These are phyloP conservation scores for Graphium colonna DNA, from an alignment of 2,888 invertebrate species.

Conservation along the genomic window DNA sequence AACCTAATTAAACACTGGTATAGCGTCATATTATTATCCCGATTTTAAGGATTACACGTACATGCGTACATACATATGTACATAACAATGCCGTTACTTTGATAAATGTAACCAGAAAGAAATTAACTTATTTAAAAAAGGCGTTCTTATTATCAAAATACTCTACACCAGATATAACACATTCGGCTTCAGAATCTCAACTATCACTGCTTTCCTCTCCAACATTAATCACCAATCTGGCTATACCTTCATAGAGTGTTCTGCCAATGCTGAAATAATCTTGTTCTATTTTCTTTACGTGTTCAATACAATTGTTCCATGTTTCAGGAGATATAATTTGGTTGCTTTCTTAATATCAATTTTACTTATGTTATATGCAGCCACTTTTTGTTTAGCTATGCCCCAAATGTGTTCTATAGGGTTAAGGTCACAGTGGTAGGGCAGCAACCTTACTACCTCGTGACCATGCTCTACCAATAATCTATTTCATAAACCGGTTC, in stretches of 20 bases:
- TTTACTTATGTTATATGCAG: conserved; percentile 22
- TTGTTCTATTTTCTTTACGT: background rate
- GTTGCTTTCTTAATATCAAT: background rate
- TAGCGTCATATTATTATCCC: too few species aligned
- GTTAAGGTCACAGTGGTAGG: background rate
- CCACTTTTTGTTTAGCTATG: conserved; percentile 23
- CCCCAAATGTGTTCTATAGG: conserved; percentile 3
- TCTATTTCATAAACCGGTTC: conserved; percentile 29
- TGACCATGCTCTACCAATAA: conserved; percentile 20
- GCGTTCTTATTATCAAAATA: too few species aligned
- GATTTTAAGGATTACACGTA: too few species aligned
- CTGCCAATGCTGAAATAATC: background rate
- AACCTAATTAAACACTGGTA: too few species aligned
- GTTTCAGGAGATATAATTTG: background rate
- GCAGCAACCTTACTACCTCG: background rate
- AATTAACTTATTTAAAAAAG: too few species aligned
- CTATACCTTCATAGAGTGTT: background rate
- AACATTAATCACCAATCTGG: background rate
- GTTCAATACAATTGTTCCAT: background rate
- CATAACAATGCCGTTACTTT: too few species aligned
- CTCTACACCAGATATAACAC: too few species aligned
- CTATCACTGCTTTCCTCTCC: background rate
- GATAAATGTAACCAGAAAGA: too few species aligned
- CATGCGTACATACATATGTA: too few species aligned
- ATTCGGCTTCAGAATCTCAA: too few species aligned